Base-by-base conservation (phyloP, 2,888 invertebrate species). In the Mactromeris polynyma region DNA sequence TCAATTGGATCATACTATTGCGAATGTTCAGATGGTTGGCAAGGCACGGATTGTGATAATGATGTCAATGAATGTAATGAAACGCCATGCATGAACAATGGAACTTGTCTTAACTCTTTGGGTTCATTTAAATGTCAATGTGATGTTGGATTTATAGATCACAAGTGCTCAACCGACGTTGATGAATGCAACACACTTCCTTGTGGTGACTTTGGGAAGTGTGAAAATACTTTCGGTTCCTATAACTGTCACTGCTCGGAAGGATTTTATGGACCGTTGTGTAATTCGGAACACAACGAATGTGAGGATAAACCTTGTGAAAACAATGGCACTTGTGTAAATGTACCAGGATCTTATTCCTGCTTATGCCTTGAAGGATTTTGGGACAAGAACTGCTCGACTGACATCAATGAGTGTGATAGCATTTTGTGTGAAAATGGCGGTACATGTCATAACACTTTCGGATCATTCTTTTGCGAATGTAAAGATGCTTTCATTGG, bases 101-200 rank as follows among this genome's bases (percentile, higher is more conserved):
- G 90, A 14, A 40, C 42, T 9, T 91, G 91, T 81, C 40, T 36
- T 9, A 90, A 90, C 54, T 80, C 46, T 17, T 26, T 64, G 6
- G 90, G 87, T 26, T 46, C 79, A 21, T 90, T 80, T 83, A 78
- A 54, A 46, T 90, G 94, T 82, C 42, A 85, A 7, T 94, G 94
- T 86, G 58, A 87, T 14, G 31, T 40, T 11, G 87, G 90, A 1
- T 93, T 79, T 69, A 89, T 85, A 26, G 94, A 94, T 0, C 17
- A 36, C 17, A 58, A 64, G 31, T 94, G 94, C 79, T 54, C 88
- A 21, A 40, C 85, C 42, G 90, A 93, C 83, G 83, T 93, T 1
- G 85, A 93, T 73, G 93, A 93, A 84, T 95, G 95, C 86, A 21
- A 81, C 0, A 31, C 46, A 14, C 78, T 83, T 31, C 85, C 91